These are phyloP conservation scores for Tetragnatha montana DNA, from an alignment of 2,888 invertebrate genomes.

Conservation along the genomic window DNA sequence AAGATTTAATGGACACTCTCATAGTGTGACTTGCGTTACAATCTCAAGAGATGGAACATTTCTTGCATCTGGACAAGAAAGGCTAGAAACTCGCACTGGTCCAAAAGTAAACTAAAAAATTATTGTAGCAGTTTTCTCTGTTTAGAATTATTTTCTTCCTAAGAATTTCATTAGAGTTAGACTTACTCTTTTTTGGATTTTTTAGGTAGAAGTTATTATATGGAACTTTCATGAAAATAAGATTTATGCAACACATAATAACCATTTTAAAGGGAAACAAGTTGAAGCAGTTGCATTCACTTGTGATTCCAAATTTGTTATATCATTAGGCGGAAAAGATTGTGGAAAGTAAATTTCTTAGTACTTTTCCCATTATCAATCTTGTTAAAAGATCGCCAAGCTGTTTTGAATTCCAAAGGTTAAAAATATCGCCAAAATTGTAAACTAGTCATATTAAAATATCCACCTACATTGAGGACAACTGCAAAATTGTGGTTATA, in stretches of 20 bases:
- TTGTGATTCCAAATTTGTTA: conserved; percentile 86
- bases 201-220: conserved; percentile 84
- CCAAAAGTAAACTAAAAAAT: conserved; percentile 81
- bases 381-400: too few relatives aligned
- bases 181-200: too few relatives aligned
- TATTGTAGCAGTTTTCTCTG: too few relatives aligned
- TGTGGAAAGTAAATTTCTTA: conserved; percentile 80
- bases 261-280: conserved; percentile 86
- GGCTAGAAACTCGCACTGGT: conserved; percentile 83
- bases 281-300: conserved; percentile 91
- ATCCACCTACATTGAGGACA: background rate
- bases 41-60: conserved; percentile 84
- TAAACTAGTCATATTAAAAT: background rate
- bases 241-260: conserved; percentile 83
- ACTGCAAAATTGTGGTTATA: background rate
- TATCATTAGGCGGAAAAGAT: conserved; percentile 91
- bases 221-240: conserved; percentile 87
- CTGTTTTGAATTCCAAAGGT: too few relatives aligned
- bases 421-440: too few relatives aligned
- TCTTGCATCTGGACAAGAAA: conserved; percentile 92
- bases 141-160: too few relatives aligned
- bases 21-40: conserved; percentile 76
- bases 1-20: conserved; percentile 76
- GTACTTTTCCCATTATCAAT: background rate
- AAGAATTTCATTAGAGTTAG: too few relatives aligned